A percentile compares a stretch with the other conserved stretches of the same genome.
phyloP scores from a whole-genome alignment of 1,140 invertebrate genomes.

The Pseudomyrmex flavicornis region DNA sequence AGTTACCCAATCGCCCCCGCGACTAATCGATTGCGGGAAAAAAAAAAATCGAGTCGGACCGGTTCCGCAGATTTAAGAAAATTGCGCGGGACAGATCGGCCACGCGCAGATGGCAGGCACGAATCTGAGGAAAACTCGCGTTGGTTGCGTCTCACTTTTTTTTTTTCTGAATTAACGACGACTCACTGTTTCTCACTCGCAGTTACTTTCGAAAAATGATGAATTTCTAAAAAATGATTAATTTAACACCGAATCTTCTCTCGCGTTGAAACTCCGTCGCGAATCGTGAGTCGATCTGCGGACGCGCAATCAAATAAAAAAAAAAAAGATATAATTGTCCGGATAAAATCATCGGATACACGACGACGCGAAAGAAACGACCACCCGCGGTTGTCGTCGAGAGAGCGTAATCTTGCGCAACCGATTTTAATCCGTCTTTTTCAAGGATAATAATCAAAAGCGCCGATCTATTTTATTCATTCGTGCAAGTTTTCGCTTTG shows the following conservation, averaged over 20 bases:
- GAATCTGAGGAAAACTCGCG: constrained; percentile 25
- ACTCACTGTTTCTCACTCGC: neutral
- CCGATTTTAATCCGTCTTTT: constrained; percentile 39
- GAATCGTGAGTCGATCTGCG: neutral
- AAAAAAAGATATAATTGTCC: constrained; percentile 26
- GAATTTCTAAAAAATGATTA: too few relatives aligned
- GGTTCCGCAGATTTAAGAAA: constrained; percentile 73
- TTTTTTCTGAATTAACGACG: neutral
- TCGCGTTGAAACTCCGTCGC: neutral
- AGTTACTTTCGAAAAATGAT: neutral
- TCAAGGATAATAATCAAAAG: constrained; percentile 48
- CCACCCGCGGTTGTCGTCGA: constrained; percentile 19
- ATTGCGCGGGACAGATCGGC: constrained; percentile 69
- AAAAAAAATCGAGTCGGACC: constrained; percentile 26
- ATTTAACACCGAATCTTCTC: too few relatives aligned
- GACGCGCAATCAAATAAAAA: neutral
- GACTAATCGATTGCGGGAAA: constrained; percentile 55
- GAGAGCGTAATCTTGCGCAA: constrained; percentile 36
- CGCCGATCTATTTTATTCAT: neutral
- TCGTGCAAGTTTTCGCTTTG: neutral
- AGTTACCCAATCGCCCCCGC: constrained; percentile 40
- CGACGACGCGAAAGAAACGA: constrained; percentile 12
- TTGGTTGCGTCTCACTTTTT: neutral
- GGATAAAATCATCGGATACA: constrained; percentile 26
- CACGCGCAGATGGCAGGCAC: constrained; percentile 37